Percentiles rank a stretch among this genome's conserved stretches.
phyloP scores from a whole-genome alignment of 2,797 vertebrate species.

The Florisuga fusca region DNA sequence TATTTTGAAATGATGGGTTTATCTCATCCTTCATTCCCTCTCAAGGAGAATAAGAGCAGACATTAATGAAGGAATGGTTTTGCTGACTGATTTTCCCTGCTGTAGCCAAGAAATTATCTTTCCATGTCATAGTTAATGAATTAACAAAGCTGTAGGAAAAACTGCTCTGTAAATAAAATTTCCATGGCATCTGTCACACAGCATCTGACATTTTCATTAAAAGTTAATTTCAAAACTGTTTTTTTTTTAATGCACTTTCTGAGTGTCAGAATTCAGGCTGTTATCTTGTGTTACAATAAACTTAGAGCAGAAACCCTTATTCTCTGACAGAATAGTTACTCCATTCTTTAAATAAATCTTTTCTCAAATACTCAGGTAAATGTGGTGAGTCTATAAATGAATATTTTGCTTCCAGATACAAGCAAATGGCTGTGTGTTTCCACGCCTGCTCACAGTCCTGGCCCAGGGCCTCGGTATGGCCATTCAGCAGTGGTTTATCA shows the following conservation, averaged over 20 bases:
- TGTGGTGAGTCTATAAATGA: neutral
- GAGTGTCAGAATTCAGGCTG: neutral
- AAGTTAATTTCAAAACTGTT: slow-evolving; percentile 14
- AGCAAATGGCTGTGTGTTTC: slow-evolving; percentile 78
- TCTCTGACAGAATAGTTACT: neutral
- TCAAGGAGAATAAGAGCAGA: neutral
- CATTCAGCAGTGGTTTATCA: slow-evolving; percentile 82
- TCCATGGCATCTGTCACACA: slow-evolving; percentile 3
- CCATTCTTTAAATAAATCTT: neutral
- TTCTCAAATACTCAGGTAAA: neutral
- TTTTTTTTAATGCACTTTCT: neutral
- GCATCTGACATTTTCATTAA: slow-evolving; percentile 53
- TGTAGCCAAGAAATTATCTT: slow-evolving; percentile 18
- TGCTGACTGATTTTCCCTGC: neutral
- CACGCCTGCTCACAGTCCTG: neutral
- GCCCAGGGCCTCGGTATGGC: slow-evolving; percentile 87
- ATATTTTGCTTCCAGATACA: slow-evolving; percentile 76
- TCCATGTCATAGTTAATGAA: slow-evolving; percentile 18
- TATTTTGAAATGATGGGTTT: neutral
- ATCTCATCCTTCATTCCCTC: neutral
- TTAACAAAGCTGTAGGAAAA: slow-evolving; percentile 14
- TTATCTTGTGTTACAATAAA: neutral
- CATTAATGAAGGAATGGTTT: neutral
- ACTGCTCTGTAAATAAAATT: slow-evolving; percentile 50
- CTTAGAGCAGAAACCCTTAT: neutral